These are phyloP conservation scores for Anadara kagoshimensis DNA, from an alignment of 1,140 invertebrate species.

Conservation along the genomic window DNA sequence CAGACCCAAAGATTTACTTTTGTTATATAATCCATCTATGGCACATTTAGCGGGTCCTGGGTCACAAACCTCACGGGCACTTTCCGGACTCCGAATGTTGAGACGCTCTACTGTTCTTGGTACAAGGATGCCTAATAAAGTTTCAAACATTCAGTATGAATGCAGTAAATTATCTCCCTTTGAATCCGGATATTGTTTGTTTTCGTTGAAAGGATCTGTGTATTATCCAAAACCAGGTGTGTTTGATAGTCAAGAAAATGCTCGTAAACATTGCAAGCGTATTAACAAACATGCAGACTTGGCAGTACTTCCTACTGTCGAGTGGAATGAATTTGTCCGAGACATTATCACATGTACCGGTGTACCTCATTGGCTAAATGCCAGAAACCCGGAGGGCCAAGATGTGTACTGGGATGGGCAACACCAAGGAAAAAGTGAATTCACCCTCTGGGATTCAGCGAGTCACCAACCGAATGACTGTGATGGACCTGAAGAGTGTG, in stretches of 20 bases:
- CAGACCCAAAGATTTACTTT: slow-evolving; percentile 27
- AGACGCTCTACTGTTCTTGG: slow-evolving; percentile 31
- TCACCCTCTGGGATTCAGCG: slow-evolving; percentile 22
- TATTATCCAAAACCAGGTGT: slow-evolving; percentile 31
- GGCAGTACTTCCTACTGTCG: slow-evolving; percentile 20
- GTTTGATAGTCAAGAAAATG: slow-evolving; percentile 29
- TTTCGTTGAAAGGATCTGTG: slow-evolving; percentile 42
- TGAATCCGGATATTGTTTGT: slow-evolving; percentile 33
- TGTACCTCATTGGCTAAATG: slow-evolving; percentile 42
- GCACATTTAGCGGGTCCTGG: slow-evolving; percentile 41
- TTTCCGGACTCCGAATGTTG: slow-evolving; percentile 35
- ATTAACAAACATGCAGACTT: slow-evolving; percentile 36
- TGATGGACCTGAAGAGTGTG: slow-evolving; percentile 40
- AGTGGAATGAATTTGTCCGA: slow-evolving; percentile 34
- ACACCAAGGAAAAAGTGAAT: slow-evolving; percentile 2
- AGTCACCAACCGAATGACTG: slow-evolving; percentile 36
- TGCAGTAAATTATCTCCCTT: slow-evolving; percentile 27
- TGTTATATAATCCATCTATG: slow-evolving; percentile 38
- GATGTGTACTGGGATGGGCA: slow-evolving; percentile 27
- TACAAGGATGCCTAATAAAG: slow-evolving; percentile 15
- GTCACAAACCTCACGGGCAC: slow-evolving; percentile 27
- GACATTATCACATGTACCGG: slow-evolving; percentile 20
- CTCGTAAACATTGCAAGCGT: slow-evolving; percentile 27
- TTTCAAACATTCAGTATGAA: slow-evolving; percentile 30
- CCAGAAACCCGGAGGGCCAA: slow-evolving; percentile 17